Conservation (phyloP, 2,113 vertebrate genomes). For the Nansenia antarctica region DNA sequence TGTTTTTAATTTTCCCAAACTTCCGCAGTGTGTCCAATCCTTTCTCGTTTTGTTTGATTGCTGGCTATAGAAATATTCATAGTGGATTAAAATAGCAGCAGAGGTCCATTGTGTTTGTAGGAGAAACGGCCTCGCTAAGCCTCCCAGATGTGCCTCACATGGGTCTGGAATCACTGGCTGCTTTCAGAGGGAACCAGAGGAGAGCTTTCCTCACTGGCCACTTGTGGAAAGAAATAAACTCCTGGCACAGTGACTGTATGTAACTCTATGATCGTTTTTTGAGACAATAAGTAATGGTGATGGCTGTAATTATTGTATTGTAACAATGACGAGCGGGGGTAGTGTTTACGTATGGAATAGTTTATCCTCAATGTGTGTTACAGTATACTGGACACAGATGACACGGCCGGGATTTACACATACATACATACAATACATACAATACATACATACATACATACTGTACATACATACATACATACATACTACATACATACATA, state of each 20-base stretch:
- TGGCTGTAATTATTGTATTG: constrained; percentile 54
- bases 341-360: not conserved
- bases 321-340: constrained; percentile 21
- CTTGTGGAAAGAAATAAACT: constrained; percentile 63
- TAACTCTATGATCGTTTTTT: constrained; percentile 57
- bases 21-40: constrained; percentile 56
- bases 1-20: constrained; percentile 51
- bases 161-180: constrained; percentile 50
- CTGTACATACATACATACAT: too few species aligned
- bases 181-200: too few species aligned
- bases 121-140: constrained; percentile 50
- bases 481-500: too few species aligned
- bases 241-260: constrained; percentile 48
- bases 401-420: too few species aligned
- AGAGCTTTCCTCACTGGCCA: constrained; percentile 49
- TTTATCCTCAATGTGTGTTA: not conserved
- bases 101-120: constrained; percentile 46
- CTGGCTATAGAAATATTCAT: constrained; percentile 60
- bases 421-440: too few species aligned
- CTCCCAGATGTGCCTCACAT: constrained; percentile 70
- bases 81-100: constrained; percentile 63
- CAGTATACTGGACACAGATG: too few species aligned
- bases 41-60: constrained; percentile 60
- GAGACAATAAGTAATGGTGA: constrained; percentile 58
- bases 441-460: too few species aligned